Percentiles rank a stretch among this genome's conserved stretches.
Evolutionary conservation across 2,888 invertebrate species (phyloP).

Genomic region (Netelia melanura): DNA sequence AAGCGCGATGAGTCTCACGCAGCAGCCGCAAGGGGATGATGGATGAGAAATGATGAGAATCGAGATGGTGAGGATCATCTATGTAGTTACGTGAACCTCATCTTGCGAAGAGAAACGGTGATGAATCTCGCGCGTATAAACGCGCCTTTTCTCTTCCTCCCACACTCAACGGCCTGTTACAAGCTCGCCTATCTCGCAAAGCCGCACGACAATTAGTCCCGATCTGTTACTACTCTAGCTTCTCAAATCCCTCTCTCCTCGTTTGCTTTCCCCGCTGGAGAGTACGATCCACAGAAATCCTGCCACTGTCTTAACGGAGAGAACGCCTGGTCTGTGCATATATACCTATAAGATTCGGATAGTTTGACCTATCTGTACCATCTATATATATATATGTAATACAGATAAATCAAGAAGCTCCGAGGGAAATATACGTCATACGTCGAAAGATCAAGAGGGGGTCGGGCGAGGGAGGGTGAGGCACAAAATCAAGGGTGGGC

Average conservation of each 20-base stretch:
- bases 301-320: neutral
- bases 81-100: neutral
- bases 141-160: too few species aligned
- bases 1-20: constrained; percentile 22
- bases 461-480: constrained; percentile 10
- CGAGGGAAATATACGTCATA: neutral
- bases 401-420: too few species aligned
- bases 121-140: constrained; percentile 45
- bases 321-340: neutral
- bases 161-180: constrained; percentile 17
- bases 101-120: constrained; percentile 56
- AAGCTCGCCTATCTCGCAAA: constrained; percentile 19
- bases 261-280: constrained; percentile 13
- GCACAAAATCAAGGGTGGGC: constrained; percentile 43
- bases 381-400: neutral
- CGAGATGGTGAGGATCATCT: constrained; percentile 25
- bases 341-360: neutral
- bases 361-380: too few species aligned
- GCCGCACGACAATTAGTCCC: constrained; percentile 70
- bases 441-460: constrained; percentile 24
- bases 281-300: neutral
- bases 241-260: neutral
- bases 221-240: constrained; percentile 67
- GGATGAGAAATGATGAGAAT: constrained; percentile 53
- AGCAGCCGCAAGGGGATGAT: constrained; percentile 14